Percentiles rank a stretch among this genome's conserved stretches.
Conservation (phyloP, 1,140 invertebrate species). For the Elysia chlorotica region DNA sequence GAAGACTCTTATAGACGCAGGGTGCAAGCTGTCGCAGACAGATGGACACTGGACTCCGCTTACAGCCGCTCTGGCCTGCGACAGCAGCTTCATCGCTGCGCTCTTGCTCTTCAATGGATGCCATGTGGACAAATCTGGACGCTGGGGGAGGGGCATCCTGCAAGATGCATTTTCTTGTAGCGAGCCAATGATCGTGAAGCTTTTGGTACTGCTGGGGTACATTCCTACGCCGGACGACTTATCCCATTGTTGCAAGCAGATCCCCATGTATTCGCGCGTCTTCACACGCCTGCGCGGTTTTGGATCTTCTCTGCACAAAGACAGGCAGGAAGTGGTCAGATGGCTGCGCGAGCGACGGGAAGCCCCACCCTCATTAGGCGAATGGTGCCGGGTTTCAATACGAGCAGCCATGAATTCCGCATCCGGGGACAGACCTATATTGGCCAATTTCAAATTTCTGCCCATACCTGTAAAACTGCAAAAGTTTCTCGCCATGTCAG, state of each 20-base stretch:
- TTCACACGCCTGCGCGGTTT: slow-evolving; percentile 31
- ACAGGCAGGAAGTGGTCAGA: slow-evolving; percentile 19
- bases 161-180: slow-evolving; percentile 52
- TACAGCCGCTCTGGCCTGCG: slow-evolving; percentile 44
- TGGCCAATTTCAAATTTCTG: slow-evolving; percentile 36
- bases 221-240: slow-evolving; percentile 45
- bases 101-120: slow-evolving; percentile 50
- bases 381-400: slow-evolving; percentile 40
- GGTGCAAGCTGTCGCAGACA: slow-evolving; percentile 43
- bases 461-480: slow-evolving; percentile 39
- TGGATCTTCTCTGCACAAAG: slow-evolving; percentile 8
- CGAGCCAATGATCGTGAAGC: slow-evolving; percentile 44
- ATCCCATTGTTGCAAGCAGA: slow-evolving; percentile 28
- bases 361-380: slow-evolving; percentile 24
- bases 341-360: slow-evolving; percentile 7
- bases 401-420: slow-evolving; percentile 38
- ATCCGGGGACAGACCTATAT: slow-evolving; percentile 39
- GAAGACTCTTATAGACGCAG: slow-evolving; percentile 41
- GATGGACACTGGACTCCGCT: slow-evolving; percentile 54
- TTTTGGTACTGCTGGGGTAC: slow-evolving; percentile 48
- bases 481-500: slow-evolving; percentile 39
- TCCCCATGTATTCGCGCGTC: slow-evolving; percentile 48
- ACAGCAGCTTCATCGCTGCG: slow-evolving; percentile 47
- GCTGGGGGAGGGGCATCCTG: slow-evolving; percentile 43
- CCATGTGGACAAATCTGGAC: slow-evolving; percentile 25